Conservation (phyloP, 2,888 invertebrate genomes). For the Tipula lateralis region DNA sequence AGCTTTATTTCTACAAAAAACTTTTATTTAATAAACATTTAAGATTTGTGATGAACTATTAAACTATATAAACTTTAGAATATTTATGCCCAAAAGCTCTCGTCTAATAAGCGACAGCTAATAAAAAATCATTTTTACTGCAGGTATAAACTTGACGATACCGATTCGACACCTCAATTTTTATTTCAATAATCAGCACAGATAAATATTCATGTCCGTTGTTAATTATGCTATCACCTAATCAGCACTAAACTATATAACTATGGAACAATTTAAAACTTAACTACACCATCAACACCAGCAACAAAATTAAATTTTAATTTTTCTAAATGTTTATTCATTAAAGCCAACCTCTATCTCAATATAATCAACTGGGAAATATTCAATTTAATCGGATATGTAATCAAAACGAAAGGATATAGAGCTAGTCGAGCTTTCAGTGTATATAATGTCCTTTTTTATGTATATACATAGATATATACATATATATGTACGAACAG, state of each 20-base stretch:
- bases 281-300: background rate
- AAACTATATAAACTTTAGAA: too few relatives aligned
- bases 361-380: background rate
- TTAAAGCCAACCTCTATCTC: background rate
- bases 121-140: too few relatives aligned
- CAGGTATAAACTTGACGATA: too few relatives aligned
- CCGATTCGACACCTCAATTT: too few relatives aligned
- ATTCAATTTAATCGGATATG: constrained; percentile 6
- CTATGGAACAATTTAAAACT: background rate
- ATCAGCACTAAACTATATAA: background rate
- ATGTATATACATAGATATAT: too few relatives aligned
- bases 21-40: too few relatives aligned
- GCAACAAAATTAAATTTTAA: background rate
- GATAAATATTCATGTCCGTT: background rate
- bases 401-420: background rate
- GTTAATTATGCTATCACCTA: background rate
- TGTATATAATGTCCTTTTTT: background rate
- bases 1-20: too few relatives aligned
- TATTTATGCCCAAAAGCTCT: too few relatives aligned
- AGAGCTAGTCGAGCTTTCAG: background rate
- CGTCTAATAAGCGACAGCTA: too few relatives aligned
- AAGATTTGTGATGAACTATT: too few relatives aligned
- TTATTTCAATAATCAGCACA: too few relatives aligned
- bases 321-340: background rate
- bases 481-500: background rate